Conservation (phyloP, 2,113 vertebrate species). For the Raja brachyura region DNA sequence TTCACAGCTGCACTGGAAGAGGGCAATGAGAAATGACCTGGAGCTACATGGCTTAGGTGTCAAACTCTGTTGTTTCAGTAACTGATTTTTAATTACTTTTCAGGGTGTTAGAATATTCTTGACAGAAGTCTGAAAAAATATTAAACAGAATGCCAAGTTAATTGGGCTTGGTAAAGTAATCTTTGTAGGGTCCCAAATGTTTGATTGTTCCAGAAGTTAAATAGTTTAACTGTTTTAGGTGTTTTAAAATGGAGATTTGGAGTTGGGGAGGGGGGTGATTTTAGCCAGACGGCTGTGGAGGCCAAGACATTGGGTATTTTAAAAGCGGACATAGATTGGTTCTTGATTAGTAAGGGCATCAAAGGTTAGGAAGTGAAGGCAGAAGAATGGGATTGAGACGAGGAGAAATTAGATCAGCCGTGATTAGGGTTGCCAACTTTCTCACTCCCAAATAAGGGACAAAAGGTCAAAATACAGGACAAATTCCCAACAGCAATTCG, state of each 20-base stretch:
- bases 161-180: neutral
- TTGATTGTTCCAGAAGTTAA: neutral
- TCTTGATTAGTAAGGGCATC: neutral
- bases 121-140: neutral
- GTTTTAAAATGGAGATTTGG: neutral
- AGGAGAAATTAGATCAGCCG: too few species aligned
- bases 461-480: too few species aligned
- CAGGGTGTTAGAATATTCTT: neutral
- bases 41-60: neutral
- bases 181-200: neutral
- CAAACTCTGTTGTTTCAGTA: neutral
- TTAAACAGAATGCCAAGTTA: neutral
- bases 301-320: too few species aligned
- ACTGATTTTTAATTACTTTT: neutral
- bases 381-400: neutral
- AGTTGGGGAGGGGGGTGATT: too few species aligned
- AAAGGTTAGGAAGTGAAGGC: neutral
- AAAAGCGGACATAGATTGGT: too few species aligned
- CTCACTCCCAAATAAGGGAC: too few species aligned
- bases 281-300: too few species aligned
- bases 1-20: neutral
- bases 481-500: too few species aligned
- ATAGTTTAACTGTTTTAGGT: neutral
- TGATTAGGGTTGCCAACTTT: too few species aligned
- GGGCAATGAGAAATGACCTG: neutral